Evolutionary conservation across 2,888 invertebrate species (phyloP).

Genomic region (Eilema griseolum): DNA sequence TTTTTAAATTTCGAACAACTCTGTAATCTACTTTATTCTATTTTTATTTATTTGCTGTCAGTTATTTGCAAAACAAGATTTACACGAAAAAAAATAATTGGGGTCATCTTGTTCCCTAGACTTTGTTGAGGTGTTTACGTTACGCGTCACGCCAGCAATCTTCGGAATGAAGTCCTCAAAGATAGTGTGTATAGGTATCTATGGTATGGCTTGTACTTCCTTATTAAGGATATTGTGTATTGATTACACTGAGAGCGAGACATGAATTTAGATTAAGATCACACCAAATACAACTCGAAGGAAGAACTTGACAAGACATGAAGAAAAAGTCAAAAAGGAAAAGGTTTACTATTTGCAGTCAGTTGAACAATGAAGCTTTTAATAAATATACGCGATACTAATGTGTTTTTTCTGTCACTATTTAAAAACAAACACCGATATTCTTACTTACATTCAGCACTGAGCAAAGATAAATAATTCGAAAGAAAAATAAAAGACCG

Average conservation of each 20-base stretch:
- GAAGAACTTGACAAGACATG: not conserved
- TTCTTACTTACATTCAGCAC: not conserved
- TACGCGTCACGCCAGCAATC: not conserved
- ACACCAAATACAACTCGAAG: not conserved
- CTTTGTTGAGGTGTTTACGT: too few relatives aligned
- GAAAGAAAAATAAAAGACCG: slow-evolving; percentile 14
- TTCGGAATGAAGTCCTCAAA: not conserved
- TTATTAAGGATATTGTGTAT: slow-evolving; percentile 17
- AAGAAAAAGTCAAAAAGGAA: not conserved
- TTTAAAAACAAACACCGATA: not conserved
- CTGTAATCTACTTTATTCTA: too few relatives aligned
- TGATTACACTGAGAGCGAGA: slow-evolving; percentile 2
- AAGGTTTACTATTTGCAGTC: too few relatives aligned
- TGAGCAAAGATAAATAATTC: not conserved
- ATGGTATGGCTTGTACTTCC: not conserved
- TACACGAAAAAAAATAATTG: too few relatives aligned
- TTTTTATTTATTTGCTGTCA: too few relatives aligned
- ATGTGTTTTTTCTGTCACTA: not conserved
- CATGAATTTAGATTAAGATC: slow-evolving; percentile 14
- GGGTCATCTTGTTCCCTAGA: too few relatives aligned
- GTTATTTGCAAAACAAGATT: too few relatives aligned
- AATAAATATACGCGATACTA: not conserved
- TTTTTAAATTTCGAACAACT: too few relatives aligned
- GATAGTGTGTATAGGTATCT: not conserved
- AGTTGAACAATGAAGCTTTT: not conserved